phyloP scores from a whole-genome alignment of 2,113 vertebrate species.

The Ramphastos sulfuratus region DNA sequence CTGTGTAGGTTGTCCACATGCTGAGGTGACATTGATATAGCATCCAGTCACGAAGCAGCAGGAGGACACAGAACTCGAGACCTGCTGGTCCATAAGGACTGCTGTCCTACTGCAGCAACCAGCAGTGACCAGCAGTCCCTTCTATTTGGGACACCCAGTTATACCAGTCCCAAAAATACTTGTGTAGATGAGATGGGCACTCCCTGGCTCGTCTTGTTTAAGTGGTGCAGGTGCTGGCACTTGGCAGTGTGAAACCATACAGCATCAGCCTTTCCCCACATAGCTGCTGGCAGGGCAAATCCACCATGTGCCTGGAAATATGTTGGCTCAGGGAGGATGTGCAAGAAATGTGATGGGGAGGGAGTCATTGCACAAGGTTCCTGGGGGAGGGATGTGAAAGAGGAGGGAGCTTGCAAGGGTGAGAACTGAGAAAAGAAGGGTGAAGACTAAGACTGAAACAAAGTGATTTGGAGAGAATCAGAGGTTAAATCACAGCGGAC shows the following conservation, averaged over 20 bases:
- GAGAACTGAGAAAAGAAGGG: neutral
- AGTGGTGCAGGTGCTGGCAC: neutral
- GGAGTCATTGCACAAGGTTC: neutral
- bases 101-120: neutral
- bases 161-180: neutral
- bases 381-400: neutral
- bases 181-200: neutral
- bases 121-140: neutral
- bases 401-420: neutral
- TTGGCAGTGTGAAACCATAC: neutral
- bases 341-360: neutral
- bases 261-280: neutral
- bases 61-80: neutral
- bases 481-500: neutral
- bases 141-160: neutral
- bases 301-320: neutral
- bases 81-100: neutral
- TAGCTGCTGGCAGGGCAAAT: neutral
- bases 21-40: neutral
- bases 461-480: neutral
- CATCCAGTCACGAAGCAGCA: neutral
- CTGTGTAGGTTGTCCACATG: rapidly evolving
- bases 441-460: neutral
- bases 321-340: neutral
- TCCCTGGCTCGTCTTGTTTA: neutral